Evolutionary conservation across 2,888 invertebrate species (phyloP).

Genomic region (Dinocampus coccinellae): DNA sequence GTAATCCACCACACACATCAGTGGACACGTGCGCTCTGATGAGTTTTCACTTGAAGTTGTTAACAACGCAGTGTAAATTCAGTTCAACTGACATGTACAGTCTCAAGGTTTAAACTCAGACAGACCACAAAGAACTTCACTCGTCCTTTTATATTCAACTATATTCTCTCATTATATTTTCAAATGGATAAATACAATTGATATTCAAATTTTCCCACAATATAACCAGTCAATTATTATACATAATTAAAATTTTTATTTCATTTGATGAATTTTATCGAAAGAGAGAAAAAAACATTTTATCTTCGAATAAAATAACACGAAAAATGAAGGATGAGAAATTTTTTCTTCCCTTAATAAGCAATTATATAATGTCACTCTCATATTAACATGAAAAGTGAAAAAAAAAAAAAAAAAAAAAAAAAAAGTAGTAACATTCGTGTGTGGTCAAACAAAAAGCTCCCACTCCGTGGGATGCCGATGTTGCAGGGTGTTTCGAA

Average conservation of each 20-base stretch:
- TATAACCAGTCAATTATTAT: too few species aligned
- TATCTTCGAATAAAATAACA: too few species aligned
- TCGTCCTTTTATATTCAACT: not conserved
- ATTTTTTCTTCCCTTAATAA: not conserved
- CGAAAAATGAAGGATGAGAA: not conserved
- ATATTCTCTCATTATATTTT: not conserved
- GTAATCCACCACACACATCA: not conserved
- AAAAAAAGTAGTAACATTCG: constrained; percentile 31
- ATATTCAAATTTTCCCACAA: not conserved
- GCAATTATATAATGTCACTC: not conserved
- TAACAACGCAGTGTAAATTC: not conserved
- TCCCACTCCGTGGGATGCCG: constrained; percentile 56
- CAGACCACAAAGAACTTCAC: not conserved
- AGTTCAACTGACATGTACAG: not conserved
- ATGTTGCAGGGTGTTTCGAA: constrained; percentile 47
- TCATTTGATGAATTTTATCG: too few species aligned
- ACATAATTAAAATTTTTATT: too few species aligned
- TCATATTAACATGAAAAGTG: constrained; percentile 23
- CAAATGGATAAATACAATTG: not conserved
- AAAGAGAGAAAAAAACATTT: too few species aligned
- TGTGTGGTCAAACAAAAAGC: constrained; percentile 37
- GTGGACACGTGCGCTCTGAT: not conserved
- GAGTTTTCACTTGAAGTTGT: constrained; percentile 2
- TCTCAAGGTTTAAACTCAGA: not conserved
- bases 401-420: too few species aligned